Conservation (phyloP, 2,888 invertebrate genomes). For the Lithodes maja region DNA sequence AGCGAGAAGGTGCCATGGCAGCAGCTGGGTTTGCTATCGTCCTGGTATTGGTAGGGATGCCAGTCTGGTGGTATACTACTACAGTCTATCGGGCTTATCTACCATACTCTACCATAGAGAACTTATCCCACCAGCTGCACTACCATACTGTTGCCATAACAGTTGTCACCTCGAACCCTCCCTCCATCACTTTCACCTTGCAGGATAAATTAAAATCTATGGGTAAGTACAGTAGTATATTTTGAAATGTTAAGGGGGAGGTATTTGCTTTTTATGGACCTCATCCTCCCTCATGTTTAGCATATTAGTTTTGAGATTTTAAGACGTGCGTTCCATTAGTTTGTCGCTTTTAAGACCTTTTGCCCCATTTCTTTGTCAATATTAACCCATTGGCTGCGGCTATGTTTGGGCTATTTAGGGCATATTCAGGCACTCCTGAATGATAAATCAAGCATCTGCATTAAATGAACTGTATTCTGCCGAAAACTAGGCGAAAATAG, state of each 20-base stretch:
- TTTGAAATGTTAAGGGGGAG: neutral
- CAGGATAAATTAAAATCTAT: constrained; percentile 40
- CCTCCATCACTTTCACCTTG: constrained; percentile 21
- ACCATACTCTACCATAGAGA: constrained; percentile 62
- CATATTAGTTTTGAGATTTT: too few relatives aligned
- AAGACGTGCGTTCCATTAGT: too few relatives aligned
- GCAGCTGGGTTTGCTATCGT: constrained; percentile 70
- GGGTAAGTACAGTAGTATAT: constrained; percentile 34
- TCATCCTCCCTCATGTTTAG: too few relatives aligned
- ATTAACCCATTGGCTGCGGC: too few relatives aligned
- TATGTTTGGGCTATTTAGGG: too few relatives aligned
- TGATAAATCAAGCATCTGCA: too few relatives aligned
- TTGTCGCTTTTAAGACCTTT: too few relatives aligned
- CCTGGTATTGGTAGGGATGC: constrained; percentile 63
- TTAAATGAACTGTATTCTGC: too few relatives aligned
- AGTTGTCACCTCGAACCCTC: constrained; percentile 24
- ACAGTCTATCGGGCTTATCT: constrained; percentile 67
- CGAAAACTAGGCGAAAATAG: too few relatives aligned
- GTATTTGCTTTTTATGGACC: too few relatives aligned
- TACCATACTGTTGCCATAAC: constrained; percentile 58
- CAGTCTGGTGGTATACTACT: constrained; percentile 70
- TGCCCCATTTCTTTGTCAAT: too few relatives aligned
- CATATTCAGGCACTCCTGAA: too few relatives aligned
- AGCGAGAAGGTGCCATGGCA: constrained; percentile 67
- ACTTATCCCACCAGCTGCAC: constrained; percentile 46